Conservation (phyloP, 2,113 vertebrate genomes). For the Carassius carassius region DNA sequence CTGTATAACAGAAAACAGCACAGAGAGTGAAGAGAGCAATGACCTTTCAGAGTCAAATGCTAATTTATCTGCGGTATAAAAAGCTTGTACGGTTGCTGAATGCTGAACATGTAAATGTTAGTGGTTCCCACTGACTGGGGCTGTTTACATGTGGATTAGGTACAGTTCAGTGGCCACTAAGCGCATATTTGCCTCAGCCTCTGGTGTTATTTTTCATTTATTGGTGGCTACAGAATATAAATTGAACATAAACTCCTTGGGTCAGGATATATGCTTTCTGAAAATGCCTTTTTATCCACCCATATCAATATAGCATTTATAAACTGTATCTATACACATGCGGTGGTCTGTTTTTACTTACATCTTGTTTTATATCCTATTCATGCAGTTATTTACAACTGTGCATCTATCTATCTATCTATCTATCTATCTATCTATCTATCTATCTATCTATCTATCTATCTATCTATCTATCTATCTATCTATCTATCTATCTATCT, state of each 20-base stretch:
- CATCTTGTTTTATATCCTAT: neutral
- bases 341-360: neutral
- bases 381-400: neutral
- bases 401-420: neutral
- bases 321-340: neutral
- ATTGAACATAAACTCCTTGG: slow-evolving; percentile 56
- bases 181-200: slow-evolving; percentile 41
- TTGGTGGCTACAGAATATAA: slow-evolving; percentile 57
- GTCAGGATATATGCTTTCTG: slow-evolving; percentile 37
- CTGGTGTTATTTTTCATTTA: slow-evolving; percentile 51
- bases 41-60: slow-evolving; percentile 63
- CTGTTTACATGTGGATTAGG: slow-evolving; percentile 61
- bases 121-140: slow-evolving; percentile 49
- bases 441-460: neutral
- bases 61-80: slow-evolving; percentile 61
- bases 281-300: slow-evolving; percentile 13
- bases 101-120: slow-evolving; percentile 57
- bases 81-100: slow-evolving; percentile 41
- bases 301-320: neutral
- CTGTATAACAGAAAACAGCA: slow-evolving; percentile 27
- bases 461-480: neutral
- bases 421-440: neutral
- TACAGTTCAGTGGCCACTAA: slow-evolving; percentile 57
- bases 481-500: neutral
- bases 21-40: slow-evolving; percentile 35